Conservation (phyloP, 2,797 vertebrate species). For the Macrochelys suwanniensis region DNA sequence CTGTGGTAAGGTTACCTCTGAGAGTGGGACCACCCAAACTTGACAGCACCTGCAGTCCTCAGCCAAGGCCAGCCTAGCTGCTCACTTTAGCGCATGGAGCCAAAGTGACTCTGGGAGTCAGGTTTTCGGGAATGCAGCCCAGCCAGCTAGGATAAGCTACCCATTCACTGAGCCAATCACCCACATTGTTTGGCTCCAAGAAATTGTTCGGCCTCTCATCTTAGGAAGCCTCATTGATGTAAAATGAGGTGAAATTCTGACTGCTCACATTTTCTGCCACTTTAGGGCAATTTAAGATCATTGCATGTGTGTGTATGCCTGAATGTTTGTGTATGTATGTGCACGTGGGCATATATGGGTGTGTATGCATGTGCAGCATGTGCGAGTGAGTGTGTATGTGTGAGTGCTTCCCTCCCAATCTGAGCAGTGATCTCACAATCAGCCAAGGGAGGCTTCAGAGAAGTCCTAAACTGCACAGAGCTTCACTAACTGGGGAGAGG, state of each 20-base stretch:
- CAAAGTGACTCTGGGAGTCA: background rate
- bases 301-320: background rate
- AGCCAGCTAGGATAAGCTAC: background rate
- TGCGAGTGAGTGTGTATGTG: fast-evolving
- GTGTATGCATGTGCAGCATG: background rate
- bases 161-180: background rate
- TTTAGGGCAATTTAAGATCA: background rate
- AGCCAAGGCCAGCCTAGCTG: background rate
- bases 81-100: background rate
- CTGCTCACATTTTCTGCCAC: background rate
- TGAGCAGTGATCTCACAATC: background rate
- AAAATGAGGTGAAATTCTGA: background rate
- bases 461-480: background rate
- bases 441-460: background rate
- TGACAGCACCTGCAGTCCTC: background rate
- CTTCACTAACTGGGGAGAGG: background rate
- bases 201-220: fast-evolving
- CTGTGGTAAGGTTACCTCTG: background rate
- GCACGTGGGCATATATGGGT: background rate
- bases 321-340: background rate
- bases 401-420: background rate
- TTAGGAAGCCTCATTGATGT: background rate
- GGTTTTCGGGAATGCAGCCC: background rate
- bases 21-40: fast-evolving
- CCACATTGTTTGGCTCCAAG: background rate